Conservation (phyloP, 2,797 vertebrate genomes). For the Pygocentrus nattereri region DNA sequence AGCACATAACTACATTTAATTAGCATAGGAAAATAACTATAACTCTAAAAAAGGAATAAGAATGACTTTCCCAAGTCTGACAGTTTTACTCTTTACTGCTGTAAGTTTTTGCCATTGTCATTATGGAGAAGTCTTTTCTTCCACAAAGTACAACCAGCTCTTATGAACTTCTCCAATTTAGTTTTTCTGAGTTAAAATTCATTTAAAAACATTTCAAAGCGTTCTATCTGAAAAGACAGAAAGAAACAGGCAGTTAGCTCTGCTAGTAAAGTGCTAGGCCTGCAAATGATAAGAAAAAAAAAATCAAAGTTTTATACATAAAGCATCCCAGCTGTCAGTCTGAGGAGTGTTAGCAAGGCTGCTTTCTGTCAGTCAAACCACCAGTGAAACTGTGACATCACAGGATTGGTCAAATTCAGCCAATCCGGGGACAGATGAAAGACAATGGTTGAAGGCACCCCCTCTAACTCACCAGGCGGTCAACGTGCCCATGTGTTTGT, state of each 20-base stretch:
- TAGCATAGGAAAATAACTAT: no score
- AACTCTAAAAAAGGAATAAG: no score
- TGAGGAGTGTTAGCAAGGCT: not conserved
- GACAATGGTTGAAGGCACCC: not conserved
- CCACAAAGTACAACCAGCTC: not conserved
- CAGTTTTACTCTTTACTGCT: no score
- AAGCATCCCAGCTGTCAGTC: slow-evolving; percentile 24
- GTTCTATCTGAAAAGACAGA: not conserved
- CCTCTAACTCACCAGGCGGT: not conserved
- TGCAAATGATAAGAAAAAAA: not conserved
- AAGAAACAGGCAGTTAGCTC: not conserved
- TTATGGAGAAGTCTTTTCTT: not conserved
- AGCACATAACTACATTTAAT: no score
- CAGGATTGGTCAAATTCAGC: not conserved
- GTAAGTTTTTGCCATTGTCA: not conserved
- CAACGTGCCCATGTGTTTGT: not conserved
- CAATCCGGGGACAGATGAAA: not conserved
- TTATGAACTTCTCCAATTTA: not conserved
- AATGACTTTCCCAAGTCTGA: not conserved
- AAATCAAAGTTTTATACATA: not conserved
- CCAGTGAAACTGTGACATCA: not conserved
- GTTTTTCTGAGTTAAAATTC: not conserved
- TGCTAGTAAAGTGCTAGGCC: not conserved
- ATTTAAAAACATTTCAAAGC: slow-evolving; percentile 6
- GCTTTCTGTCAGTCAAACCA: not conserved